Evolutionary conservation across 1,140 invertebrate species (phyloP).

Genomic region (Ceratina calcarata): DNA sequence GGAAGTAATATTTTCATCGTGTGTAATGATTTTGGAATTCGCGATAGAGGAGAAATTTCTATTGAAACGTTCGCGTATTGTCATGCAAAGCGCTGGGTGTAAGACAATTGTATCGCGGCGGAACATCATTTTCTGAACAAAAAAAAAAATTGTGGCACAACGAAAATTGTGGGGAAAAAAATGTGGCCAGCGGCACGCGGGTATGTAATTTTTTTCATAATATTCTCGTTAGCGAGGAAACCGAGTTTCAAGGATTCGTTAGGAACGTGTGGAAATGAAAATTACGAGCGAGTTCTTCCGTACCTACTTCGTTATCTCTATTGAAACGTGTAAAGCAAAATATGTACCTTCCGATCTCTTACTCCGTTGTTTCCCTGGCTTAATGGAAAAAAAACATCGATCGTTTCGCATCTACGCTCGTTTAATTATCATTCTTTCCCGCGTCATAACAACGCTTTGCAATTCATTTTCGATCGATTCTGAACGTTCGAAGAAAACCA

Average conservation of each 20-base stretch:
- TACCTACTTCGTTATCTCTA: background rate
- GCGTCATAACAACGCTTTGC: no score
- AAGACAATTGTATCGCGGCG: background rate
- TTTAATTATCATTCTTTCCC: no score
- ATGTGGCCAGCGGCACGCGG: background rate
- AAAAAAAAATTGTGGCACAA: background rate
- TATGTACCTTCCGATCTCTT: no score
- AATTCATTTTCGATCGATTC: no score
- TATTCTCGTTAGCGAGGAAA: background rate
- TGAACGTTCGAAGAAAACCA: no score
- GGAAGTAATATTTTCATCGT: slow-evolving; percentile 1
- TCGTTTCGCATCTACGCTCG: no score
- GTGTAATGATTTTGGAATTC: background rate
- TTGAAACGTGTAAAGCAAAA: background rate
- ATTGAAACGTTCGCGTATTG: background rate
- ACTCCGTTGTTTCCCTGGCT: no score
- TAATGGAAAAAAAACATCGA: no score
- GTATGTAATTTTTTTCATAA: background rate
- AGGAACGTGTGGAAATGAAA: background rate
- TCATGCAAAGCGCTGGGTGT: background rate
- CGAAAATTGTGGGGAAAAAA: background rate
- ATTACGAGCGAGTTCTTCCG: background rate
- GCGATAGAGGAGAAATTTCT: background rate
- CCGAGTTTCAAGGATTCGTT: background rate
- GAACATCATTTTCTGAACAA: background rate